Evolutionary conservation across 2,113 vertebrate species (phyloP), one percentile per base, ranked within the genome.

Genomic region (Egretta garzetta): DNA sequence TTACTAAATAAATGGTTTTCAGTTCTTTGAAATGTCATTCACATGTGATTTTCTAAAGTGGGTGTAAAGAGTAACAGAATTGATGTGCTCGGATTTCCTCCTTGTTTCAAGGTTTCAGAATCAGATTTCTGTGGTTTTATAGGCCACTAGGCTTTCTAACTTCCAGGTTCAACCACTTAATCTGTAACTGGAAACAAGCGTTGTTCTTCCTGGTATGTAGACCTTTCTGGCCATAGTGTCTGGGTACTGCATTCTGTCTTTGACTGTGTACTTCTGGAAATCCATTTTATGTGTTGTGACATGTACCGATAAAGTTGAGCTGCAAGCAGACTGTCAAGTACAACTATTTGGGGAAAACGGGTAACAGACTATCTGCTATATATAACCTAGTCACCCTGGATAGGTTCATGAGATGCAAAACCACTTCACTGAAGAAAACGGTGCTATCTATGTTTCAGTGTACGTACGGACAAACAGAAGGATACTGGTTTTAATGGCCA

Each of bases 381-480:
- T 28, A 5, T 74, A n/a, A 27, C 19, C 22, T 52, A 32, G 17
- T 82, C 22, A 41, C 12, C 28, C 43, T 68, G n/a, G 26, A 4
- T 4, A 79, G 56, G 26, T 59, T 60, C 15, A 3, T 13, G 47
- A 88, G 35, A 21, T 12, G 27, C 22, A 30, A n/a, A 20, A 47
- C 9, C 50, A 8, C 24, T 62, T 80, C 7, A 8, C 9, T 64
- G 1, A 23, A 45, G 33, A 32, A 66, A 41, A 16, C 16, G 50
- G 1, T 1, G 0, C 50, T 80, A 1, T 23, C 39, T 62, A 0
- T 58, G 8, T 45, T 71, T 55, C 13, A 10, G 0, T 39, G 24
- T 30, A 30, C 11, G 6, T 11, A 5, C 1, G 8, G 37, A 18
- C 32, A 63, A 23, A 63, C 50, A 58, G 59, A 86, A 64, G 18